These are phyloP conservation scores for Oceanodroma leucorhoa DNA, from an alignment of 2,797 vertebrate genomes.

Conservation along the genomic window DNA sequence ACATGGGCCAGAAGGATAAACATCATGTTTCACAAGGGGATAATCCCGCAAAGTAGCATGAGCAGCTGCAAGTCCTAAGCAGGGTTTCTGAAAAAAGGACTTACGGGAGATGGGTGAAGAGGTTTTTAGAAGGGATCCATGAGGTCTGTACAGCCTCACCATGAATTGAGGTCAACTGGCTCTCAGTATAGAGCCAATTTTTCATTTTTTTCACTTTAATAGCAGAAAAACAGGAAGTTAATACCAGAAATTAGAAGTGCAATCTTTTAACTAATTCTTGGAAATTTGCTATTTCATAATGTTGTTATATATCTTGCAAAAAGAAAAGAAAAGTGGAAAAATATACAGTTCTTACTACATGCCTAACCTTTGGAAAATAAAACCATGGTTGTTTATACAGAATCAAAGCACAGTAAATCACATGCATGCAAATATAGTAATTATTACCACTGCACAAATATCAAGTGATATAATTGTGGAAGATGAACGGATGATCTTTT, in stretches of 20 bases:
- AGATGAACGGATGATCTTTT: not conserved
- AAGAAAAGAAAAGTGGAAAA: not conserved
- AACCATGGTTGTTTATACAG: not conserved
- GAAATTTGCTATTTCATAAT: not conserved
- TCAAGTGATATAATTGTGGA: not conserved
- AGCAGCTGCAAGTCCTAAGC: not conserved
- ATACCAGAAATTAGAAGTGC: not conserved
- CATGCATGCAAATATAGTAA: not conserved
- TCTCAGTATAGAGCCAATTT: not conserved
- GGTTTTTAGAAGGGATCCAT: not conserved
- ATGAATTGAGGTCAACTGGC: not conserved
- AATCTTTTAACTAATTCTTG: not conserved
- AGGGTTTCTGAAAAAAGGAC: not conserved
- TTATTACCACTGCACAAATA: not conserved
- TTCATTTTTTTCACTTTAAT: not conserved
- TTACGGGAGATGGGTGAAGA: not conserved
- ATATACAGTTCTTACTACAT: not conserved
- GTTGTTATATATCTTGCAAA: not conserved
- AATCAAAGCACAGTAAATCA: not conserved
- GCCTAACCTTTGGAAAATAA: not conserved
- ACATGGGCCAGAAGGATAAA: not conserved
- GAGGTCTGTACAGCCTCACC: not conserved
- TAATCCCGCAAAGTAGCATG: not conserved
- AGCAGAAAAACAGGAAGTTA: not conserved
- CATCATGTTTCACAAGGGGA: not conserved